Evolutionary conservation across 1,140 invertebrate species (phyloP), one percentile per base, ranked within the genome.

Genomic region (Schmidtea mediterranea): DNA sequence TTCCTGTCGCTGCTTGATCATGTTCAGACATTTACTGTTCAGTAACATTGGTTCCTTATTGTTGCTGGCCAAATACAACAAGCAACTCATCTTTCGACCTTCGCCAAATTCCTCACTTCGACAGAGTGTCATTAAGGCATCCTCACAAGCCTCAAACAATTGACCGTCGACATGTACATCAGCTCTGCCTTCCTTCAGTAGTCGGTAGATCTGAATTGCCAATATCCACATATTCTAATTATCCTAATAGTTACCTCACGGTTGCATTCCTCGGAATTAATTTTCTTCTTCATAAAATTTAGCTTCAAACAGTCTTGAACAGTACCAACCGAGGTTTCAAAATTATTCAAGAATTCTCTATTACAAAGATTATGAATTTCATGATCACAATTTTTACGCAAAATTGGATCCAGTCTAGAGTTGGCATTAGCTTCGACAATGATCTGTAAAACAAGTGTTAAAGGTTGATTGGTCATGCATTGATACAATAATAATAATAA

Each of bases 81-180:
- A 22, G 8, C 32, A 62, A 21, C 46, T 1, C 62, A 56, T 56
- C 68, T 68, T 62, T 60, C 66, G 58, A 50, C 82, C 82, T 58
- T 79, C 77, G 48, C 86, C 86, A 60, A 78, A 75, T 39, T 74
- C 69, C 15, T 89, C 67, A 58, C 79, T 74, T 53, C 72, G 73
- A 62, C 87, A 94, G 59, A 76, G 79, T 56, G 77, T 77, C n/a
- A 76, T 68, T 9, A 92, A 67, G 56, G 74, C 73, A 15, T 60
- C 53, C 32, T 59, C 56, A 57, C 73, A 74, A 0, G 65, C 65
- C 43, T 62, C 57, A 51, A 70, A 61, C 2, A 74, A 60, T 21
- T 67, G 36, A 13, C 72, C 72, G 58, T 74, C 73, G 10, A 72
- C 61, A 52, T 74, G 70, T 43, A 75, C 67, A 57, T 74, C 73